These are phyloP conservation scores for Andrena bicolor DNA, from an alignment of 2,888 invertebrate genomes.

Conservation along the genomic window DNA sequence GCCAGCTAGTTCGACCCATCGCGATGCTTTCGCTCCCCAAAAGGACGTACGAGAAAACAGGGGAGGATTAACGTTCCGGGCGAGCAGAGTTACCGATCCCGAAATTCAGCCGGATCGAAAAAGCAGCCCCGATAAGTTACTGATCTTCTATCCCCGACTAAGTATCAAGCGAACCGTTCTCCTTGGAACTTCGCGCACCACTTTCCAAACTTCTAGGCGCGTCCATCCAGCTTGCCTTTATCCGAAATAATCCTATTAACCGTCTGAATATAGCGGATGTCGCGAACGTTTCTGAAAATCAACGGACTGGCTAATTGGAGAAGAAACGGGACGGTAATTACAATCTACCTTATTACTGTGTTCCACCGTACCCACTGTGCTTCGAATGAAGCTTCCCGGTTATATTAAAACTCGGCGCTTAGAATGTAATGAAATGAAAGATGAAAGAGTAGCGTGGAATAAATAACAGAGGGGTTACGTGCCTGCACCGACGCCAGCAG, in stretches of 20 bases:
- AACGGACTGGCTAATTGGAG: constrained; percentile 18
- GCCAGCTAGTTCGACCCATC: background rate
- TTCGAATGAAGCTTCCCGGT: background rate
- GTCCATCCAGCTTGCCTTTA: constrained; percentile 7
- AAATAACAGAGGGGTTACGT: no score
- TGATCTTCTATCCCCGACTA: background rate
- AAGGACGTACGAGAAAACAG: background rate
- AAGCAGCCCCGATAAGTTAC: background rate
- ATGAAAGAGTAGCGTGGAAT: no score
- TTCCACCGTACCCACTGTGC: background rate
- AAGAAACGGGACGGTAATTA: constrained; percentile 37
- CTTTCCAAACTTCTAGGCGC: background rate
- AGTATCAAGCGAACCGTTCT: background rate
- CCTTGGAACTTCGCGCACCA: background rate
- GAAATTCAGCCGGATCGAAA: background rate
- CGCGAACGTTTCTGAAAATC: background rate
- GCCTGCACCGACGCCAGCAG: no score
- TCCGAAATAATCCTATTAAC: constrained; percentile 8
- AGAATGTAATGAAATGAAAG: no score
- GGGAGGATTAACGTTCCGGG: background rate
- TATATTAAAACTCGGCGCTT: background rate
- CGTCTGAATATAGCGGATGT: constrained; percentile 4
- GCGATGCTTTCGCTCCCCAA: background rate
- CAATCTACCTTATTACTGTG: constrained; percentile 8
- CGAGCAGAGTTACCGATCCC: background rate